Percentiles rank a stretch among this genome's conserved stretches.
Conservation (phyloP, 2,797 vertebrate genomes). For the Pseudomugil gertrudae region DNA sequence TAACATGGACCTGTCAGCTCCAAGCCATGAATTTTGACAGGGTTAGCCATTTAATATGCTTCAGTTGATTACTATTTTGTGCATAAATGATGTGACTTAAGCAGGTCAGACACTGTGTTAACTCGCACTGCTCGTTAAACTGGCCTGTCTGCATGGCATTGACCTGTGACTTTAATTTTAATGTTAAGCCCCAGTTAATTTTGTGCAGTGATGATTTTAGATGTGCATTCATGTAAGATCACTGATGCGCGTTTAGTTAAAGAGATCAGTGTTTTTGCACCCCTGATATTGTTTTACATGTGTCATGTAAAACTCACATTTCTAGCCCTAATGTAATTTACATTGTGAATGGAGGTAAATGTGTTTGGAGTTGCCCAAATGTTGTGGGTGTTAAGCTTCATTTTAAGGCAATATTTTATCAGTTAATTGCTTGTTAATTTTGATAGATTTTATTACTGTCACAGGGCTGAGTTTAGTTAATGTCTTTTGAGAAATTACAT, state of each 20-base stretch:
- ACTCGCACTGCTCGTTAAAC: constrained; percentile 2
- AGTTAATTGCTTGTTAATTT: background rate
- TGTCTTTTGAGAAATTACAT: background rate
- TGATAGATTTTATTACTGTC: background rate
- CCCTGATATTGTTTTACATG: background rate
- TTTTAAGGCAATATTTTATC: background rate
- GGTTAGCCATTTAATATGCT: constrained; percentile 13
- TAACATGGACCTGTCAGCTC: constrained; percentile 6
- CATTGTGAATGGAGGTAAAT: too few species aligned
- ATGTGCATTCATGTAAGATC: background rate
- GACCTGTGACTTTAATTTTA: background rate
- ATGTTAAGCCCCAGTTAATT: background rate
- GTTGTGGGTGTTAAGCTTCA: too few species aligned
- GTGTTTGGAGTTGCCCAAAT: too few species aligned
- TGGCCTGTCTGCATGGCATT: background rate
- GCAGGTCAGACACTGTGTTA: constrained; percentile 8
- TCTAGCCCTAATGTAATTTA: too few species aligned
- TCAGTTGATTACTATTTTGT: constrained; percentile 9
- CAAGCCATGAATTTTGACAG: constrained; percentile 8
- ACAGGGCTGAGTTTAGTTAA: background rate
- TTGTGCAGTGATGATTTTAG: background rate
- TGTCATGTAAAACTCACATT: background rate
- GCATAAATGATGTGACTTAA: constrained; percentile 22
- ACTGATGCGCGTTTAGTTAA: background rate
- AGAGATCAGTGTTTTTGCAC: background rate